These are phyloP conservation scores for Lutjanus erythropterus DNA, from an alignment of 2,113 vertebrate genomes.

Conservation along the genomic window DNA sequence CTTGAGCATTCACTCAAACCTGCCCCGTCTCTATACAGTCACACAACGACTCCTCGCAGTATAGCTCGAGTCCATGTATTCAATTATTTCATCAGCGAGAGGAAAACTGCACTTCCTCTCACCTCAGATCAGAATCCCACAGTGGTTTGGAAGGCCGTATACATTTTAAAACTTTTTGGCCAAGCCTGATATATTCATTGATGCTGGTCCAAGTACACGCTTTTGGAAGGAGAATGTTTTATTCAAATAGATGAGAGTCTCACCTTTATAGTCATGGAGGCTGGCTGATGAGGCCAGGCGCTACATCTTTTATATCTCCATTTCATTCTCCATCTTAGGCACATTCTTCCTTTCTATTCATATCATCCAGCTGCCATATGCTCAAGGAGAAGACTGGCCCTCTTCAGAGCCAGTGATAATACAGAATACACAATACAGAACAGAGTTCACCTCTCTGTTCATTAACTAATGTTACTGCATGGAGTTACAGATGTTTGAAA, in stretches of 20 bases:
- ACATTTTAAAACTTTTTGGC: slow-evolving; percentile 35
- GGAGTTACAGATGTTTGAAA: neutral
- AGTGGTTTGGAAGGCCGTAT: neutral
- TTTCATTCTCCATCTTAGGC: slow-evolving; percentile 30
- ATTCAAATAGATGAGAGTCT: slow-evolving; percentile 50
- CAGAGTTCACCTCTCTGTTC: slow-evolving; percentile 4
- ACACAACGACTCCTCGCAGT: neutral
- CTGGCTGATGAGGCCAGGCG: slow-evolving; percentile 35
- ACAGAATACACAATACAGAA: neutral
- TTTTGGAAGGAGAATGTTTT: slow-evolving; percentile 60
- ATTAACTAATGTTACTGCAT: neutral
- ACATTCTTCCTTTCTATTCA: slow-evolving; percentile 48
- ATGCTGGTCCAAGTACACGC: slow-evolving; percentile 26
- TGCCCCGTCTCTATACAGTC: neutral
- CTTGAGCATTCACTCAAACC: neutral
- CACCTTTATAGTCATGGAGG: slow-evolving; percentile 36
- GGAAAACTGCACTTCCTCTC: neutral
- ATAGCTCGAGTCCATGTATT: neutral
- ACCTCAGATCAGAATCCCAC: slow-evolving; percentile 1
- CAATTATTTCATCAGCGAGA: slow-evolving; percentile 10
- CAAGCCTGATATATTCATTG: slow-evolving; percentile 31
- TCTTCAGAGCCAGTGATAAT: neutral
- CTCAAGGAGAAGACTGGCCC: neutral
- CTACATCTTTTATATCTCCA: slow-evolving; percentile 54
- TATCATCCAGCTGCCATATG: neutral